A percentile compares a stretch with the other conserved stretches of the same genome.
phyloP scores from a whole-genome alignment of 2,113 vertebrate genomes.

The Stegostoma tigrinum region DNA sequence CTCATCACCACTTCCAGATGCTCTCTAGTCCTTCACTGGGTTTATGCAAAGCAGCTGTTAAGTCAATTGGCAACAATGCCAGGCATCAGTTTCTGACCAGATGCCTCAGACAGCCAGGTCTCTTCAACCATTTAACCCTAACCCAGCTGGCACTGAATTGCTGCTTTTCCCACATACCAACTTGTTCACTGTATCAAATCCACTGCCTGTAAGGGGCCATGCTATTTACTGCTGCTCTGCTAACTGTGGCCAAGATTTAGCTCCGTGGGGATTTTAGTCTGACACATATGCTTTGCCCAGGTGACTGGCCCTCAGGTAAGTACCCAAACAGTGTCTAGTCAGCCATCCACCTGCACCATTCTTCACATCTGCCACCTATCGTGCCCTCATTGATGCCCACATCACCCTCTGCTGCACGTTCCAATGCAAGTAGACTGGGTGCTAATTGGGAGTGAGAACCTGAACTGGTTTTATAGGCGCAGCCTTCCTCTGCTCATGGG shows the following conservation, averaged over 20 bases:
- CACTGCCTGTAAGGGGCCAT: not conserved
- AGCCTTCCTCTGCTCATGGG: not conserved
- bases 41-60: not conserved
- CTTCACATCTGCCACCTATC: not conserved
- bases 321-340: not conserved
- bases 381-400: not conserved
- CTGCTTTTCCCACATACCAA: not conserved
- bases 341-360: not conserved
- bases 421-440: not conserved
- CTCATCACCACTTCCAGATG: not conserved
- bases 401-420: not conserved
- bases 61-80: not conserved
- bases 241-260: not conserved
- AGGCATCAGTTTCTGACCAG: not conserved
- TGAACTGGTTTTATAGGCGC: not conserved
- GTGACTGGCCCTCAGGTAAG: not conserved
- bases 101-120: not conserved
- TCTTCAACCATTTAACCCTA: not conserved
- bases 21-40: not conserved
- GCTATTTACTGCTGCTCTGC: not conserved
- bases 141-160: not conserved
- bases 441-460: not conserved
- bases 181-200: not conserved
- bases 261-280: not conserved
- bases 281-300: not conserved